Evolutionary conservation across 2,888 invertebrate genomes (phyloP).

Genomic region (Conchocele bisecta): DNA sequence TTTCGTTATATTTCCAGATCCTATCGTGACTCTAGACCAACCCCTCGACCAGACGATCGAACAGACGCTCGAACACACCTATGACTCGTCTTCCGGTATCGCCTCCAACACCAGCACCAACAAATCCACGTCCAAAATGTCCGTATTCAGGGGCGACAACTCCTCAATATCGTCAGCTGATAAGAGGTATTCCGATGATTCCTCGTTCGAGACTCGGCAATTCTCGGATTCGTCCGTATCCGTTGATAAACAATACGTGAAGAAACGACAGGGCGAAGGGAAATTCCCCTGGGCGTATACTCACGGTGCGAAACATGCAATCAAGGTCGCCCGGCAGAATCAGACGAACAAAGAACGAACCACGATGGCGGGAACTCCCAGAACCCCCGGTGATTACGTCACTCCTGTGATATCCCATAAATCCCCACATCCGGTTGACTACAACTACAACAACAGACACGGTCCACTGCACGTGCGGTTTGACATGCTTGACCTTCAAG

Average conservation of each 20-base stretch:
- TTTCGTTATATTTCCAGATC: no score
- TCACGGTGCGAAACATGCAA: conserved; percentile 52
- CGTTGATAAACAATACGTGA: conserved; percentile 53
- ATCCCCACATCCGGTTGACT: conserved; percentile 55
- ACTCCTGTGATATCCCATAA: conserved; percentile 44
- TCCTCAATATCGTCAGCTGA: conserved; percentile 58
- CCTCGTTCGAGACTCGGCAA: conserved; percentile 64
- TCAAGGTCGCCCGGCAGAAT: conserved; percentile 53
- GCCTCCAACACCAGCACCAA: conserved; percentile 21
- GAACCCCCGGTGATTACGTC: conserved; percentile 29
- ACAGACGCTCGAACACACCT: conserved; percentile 63
- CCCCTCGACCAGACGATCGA: no score
- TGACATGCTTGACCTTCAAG: conserved; percentile 63
- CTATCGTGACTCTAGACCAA: no score
- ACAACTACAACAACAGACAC: conserved; percentile 56
- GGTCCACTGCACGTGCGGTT: conserved; percentile 51
- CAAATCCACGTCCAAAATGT: conserved; percentile 63
- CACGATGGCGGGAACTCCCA: conserved; percentile 25
- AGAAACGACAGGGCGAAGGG: conserved; percentile 58
- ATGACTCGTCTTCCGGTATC: conserved; percentile 80
- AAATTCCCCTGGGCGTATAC: conserved; percentile 63
- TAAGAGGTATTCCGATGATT: conserved; percentile 63
- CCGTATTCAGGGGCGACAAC: conserved; percentile 68
- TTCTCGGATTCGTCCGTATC: conserved; percentile 58
- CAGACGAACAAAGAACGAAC: conserved; percentile 40